phyloP scores from a whole-genome alignment of 2,888 invertebrate species.

The Agriopis leucophaearia region DNA sequence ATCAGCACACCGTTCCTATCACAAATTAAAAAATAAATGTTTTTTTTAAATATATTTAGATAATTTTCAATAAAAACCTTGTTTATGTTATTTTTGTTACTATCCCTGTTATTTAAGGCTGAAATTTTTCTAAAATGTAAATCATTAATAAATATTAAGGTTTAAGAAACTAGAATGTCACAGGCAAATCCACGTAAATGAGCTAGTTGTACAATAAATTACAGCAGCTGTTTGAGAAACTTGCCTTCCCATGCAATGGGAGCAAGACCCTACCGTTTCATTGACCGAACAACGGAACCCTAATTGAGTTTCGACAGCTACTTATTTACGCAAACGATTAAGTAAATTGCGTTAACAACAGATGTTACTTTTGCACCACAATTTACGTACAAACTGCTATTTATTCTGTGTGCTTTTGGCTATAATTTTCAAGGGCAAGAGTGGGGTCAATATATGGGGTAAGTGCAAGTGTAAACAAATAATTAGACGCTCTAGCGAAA shows the following conservation, averaged over 20 bases:
- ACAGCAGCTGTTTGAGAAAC: slow-evolving; percentile 69
- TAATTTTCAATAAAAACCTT: no score
- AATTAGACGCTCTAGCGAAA: slow-evolving; percentile 1
- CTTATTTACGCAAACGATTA: slow-evolving; percentile 85
- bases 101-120: no score
- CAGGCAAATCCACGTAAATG: neutral
- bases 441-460: neutral
- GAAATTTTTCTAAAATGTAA: no score
- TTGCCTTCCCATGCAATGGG: slow-evolving; percentile 64
- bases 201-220: slow-evolving; percentile 48
- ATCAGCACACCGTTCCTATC: no score
- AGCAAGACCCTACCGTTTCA: slow-evolving; percentile 37
- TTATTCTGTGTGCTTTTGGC: slow-evolving; percentile 51
- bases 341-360: slow-evolving; percentile 83
- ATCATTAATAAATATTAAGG: no score
- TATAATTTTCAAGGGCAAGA: slow-evolving; percentile 43
- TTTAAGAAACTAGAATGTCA: no score
- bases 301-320: slow-evolving; percentile 80
- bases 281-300: slow-evolving; percentile 61
- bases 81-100: no score
- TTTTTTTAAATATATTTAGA: no score
- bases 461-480: neutral
- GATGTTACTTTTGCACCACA: slow-evolving; percentile 76
- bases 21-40: no score
- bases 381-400: slow-evolving; percentile 15